Evolutionary conservation across 2,888 invertebrate genomes (phyloP).

Genomic region (Nebria salina): DNA sequence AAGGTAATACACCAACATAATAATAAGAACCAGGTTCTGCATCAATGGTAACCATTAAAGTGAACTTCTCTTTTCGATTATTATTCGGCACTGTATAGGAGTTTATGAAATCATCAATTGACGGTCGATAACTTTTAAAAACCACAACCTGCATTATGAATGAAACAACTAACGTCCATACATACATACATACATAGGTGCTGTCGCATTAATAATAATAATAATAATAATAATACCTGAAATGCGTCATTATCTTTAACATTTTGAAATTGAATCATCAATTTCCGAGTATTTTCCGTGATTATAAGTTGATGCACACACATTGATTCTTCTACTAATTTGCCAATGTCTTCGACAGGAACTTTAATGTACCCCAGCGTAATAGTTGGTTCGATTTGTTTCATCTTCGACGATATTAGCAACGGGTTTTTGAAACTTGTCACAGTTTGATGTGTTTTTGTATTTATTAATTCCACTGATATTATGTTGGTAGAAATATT

Average conservation of each 20-base stretch:
- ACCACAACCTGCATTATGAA: conserved; percentile 26
- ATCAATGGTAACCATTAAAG: conserved; percentile 1
- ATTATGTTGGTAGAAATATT: neutral
- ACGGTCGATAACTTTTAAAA: conserved; percentile 26
- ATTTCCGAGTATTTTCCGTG: neutral
- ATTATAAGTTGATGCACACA: conserved; percentile 5
- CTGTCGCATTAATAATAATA: too few species aligned
- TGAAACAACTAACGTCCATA: neutral
- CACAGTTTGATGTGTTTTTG: neutral
- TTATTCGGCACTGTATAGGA: conserved; percentile 2
- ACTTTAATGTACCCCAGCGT: neutral
- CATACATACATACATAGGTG: too few species aligned
- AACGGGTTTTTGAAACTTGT: neutral
- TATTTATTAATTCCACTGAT: neutral
- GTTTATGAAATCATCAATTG: conserved; percentile 16
- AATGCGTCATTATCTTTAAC: neutral
- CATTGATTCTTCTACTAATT: neutral
- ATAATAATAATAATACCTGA: neutral
- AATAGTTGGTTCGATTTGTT: neutral
- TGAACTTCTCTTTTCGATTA: neutral
- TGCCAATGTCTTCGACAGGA: neutral
- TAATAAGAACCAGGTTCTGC: conserved; percentile 14
- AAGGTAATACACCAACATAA: conserved; percentile 31
- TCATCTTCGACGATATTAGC: neutral
- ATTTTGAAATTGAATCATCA: conserved; percentile 8